Base-by-base conservation (phyloP, 2,797 vertebrate species). In the Myripristis jacobus region DNA sequence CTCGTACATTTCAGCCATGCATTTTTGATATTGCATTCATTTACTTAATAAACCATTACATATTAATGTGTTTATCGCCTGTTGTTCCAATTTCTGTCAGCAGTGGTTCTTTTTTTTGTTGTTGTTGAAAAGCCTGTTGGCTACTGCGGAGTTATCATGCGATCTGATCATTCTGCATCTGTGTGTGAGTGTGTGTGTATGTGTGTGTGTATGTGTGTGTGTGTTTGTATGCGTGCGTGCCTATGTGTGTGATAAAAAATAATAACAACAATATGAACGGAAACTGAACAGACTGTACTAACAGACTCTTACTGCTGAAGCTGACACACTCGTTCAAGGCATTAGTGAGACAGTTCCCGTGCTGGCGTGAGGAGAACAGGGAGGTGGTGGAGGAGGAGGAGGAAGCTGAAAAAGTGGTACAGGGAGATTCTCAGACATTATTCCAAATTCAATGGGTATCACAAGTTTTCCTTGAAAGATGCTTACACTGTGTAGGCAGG, bases 1-100 rank as follows among this genome's bases (percentile, higher is more conserved):
- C 81, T 90, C 85, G 86, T 84, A 91, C 89, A 92, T 79, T 61
- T 90, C 89, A 87, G 90, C 91, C 93, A 94, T 94, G 93, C 93
- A 92, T 93, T 90, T 91, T 91, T 84, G 70, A 92, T 84, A 87
- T 89, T 91, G 90, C 90, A 90, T 90, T 92, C 44, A 68, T 84
- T 88, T 88, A 88, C 75, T 75, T 87, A 80, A 84, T 88, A 90
- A 88, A 89, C 75, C 77, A 52, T 87, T 84, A 86, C 72, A 89
- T 87, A 86, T 79, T 81, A 68, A 87, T 58, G 77, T 84, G 77
- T 86, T 82, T 63, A 65, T 79, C 80, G 73, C 75, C 67, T 43
- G n/a, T 48, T 58, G 1, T 83, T 80, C 83, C 81, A 88, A 89
- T 84, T 89, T 54, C 21, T 18, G 38, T 31, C 19, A 22, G 58